Base-by-base conservation (phyloP, 2,888 invertebrate species). In the Lochmaea crataegi region DNA sequence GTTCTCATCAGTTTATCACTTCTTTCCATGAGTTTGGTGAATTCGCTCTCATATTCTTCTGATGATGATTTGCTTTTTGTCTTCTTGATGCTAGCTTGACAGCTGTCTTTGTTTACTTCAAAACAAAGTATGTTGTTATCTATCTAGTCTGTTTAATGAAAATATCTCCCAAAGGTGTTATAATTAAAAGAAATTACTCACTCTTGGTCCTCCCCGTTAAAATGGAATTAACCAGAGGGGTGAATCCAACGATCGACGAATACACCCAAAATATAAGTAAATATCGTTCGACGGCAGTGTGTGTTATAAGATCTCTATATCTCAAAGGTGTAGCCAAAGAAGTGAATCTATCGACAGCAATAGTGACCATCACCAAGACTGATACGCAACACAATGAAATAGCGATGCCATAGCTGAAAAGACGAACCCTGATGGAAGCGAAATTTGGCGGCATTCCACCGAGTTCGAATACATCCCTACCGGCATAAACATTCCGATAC, bases 281-380 rank as follows among this genome's bases (percentile, higher is more conserved):
- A 81, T 90, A 89, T 73, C 89, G 84, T 77, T 89, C 89, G 68
- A 91, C 89, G 74, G 90, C 89, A 66, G 89, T 88, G 82, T 89
- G 90, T 1, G 91, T 91, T 76, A 92, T 90, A 75, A 91, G 88
- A 82, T 90, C 90, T 80, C 90, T 90, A 84, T 92, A 92, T 66
- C 90, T 86, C 64, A 92, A 85, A 0, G 92, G 91, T 74, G 90
- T 89, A 3, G 90, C 90, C 26, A 92, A 86, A 2, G 91, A 90
- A 1, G 90, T 90, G 79, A 90, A 89, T 66, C 91, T 84, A 81
- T 92, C 91, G 42, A 90, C 89, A 1, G 91, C 91, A 67, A 92
- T 91, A 26, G 91, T 90, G 0, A 91, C 90, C 80, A 90, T 89
- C 63, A 90, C 89, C 67, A 91, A 83, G 58, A 91, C 88, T 72